Percentiles rank a stretch among this genome's conserved stretches.
phyloP scores from a whole-genome alignment of 30 jellyfish, hydroid and myxozoan genomes.

The Cassiopea xamachana region DNA sequence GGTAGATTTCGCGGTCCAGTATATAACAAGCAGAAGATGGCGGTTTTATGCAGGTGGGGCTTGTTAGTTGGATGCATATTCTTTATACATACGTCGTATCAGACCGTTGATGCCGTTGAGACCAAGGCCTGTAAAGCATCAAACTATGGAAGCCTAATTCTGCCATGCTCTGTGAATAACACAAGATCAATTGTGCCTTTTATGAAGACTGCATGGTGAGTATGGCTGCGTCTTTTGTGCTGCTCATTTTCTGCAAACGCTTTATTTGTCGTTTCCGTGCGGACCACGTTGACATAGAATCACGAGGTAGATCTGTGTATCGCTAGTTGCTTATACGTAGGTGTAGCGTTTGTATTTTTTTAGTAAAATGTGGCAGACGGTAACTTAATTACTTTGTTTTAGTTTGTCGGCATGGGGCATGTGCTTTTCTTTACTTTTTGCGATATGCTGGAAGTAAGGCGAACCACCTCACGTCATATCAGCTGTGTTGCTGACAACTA shows the following conservation, averaged over 20 bases:
- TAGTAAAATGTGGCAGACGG: no score
- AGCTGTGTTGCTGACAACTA: no score
- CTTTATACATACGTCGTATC: not conserved
- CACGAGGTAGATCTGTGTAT: not conserved
- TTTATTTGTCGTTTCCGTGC: not conserved
- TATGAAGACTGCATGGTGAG: constrained; percentile 62
- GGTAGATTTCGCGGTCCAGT: not conserved
- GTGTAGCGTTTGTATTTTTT: no score
- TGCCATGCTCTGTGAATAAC: constrained; percentile 54
- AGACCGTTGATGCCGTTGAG: not conserved
- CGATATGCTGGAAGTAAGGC: no score
- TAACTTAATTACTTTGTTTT: no score
- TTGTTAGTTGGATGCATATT: not conserved
- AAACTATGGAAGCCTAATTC: constrained; percentile 51
- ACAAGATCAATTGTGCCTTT: constrained; percentile 71
- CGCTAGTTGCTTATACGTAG: not conserved
- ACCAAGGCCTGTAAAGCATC: constrained; percentile 19
- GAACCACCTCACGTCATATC: no score
- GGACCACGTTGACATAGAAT: not conserved
- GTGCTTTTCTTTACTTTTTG: no score
- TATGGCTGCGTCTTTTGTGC: not conserved
- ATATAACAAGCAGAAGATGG: constrained; percentile 15
- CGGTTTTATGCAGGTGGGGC: not conserved
- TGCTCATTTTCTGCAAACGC: constrained; percentile 35
- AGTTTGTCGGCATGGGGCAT: no score